phyloP scores from a whole-genome alignment of 2,888 invertebrate species.

The Andrena minutula region DNA sequence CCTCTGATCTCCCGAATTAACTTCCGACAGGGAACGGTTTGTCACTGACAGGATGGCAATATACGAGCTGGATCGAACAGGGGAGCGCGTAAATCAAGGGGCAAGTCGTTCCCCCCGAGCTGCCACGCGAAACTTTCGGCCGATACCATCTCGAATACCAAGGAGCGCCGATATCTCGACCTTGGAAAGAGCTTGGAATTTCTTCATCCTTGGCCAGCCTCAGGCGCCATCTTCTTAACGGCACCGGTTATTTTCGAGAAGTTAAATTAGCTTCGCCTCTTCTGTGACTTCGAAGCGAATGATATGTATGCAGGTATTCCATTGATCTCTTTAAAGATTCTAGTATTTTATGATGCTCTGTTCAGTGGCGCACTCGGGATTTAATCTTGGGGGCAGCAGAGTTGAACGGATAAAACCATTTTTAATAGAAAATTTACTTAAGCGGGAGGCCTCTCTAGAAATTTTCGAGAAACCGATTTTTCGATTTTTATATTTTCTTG shows the following conservation, averaged over 20 bases:
- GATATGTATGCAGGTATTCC: too few species aligned
- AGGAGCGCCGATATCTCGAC: background rate
- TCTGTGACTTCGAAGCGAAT: too few species aligned
- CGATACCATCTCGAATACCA: background rate
- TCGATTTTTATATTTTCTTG: too few species aligned
- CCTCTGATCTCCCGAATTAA: conserved; percentile 45
- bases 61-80: conserved; percentile 34
- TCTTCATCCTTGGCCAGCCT: background rate
- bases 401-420: too few species aligned
- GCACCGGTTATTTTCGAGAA: background rate
- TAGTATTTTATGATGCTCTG: too few species aligned
- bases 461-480: too few species aligned
- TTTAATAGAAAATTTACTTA: too few species aligned
- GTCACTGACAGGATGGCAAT: conserved; percentile 47
- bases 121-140: background rate
- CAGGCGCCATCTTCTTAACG: conserved; percentile 5
- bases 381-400: too few species aligned
- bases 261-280: background rate
- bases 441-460: too few species aligned
- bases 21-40: conserved; percentile 40
- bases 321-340: too few species aligned
- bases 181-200: background rate
- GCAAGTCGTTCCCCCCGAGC: background rate
- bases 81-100: conserved; percentile 38
- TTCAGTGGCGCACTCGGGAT: too few species aligned